Evolutionary conservation across 2,797 vertebrate genomes (phyloP).

Genomic region (Squalus acanthias): DNA sequence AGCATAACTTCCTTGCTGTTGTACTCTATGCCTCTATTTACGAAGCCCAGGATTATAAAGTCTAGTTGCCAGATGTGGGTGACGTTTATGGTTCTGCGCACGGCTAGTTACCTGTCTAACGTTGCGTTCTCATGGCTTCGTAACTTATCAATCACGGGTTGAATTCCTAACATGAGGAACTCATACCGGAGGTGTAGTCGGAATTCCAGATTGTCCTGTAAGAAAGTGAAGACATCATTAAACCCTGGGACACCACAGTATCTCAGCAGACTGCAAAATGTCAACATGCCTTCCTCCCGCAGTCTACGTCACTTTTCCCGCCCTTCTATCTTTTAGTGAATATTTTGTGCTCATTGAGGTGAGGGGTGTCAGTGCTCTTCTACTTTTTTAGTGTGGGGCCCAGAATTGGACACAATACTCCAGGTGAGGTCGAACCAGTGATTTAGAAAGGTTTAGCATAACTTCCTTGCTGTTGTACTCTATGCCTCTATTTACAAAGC

Average conservation of each 20-base stretch:
- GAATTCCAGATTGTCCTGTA: constrained; percentile 91
- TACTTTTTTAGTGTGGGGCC: not conserved
- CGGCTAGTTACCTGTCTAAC: constrained; percentile 73
- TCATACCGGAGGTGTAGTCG: constrained; percentile 91
- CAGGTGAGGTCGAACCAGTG: not conserved
- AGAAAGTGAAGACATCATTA: constrained; percentile 28
- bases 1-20: not conserved
- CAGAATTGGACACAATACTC: not conserved
- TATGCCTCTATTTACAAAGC: not conserved
- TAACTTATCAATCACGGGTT: constrained; percentile 92
- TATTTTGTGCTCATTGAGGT: not conserved
- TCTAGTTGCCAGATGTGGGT: not conserved
- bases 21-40: not conserved
- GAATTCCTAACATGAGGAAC: constrained; percentile 95
- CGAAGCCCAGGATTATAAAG: not conserved
- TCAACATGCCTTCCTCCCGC: too few relatives aligned
- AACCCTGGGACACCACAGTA: not conserved
- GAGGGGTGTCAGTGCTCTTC: not conserved
- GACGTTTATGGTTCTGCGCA: not conserved
- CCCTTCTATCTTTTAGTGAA: not conserved
- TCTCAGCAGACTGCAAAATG: constrained; percentile 25
- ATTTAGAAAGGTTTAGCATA: not conserved
- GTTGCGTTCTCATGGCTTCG: constrained; percentile 88
- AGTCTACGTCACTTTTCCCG: not conserved
- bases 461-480: not conserved